A percentile compares a stretch with the other conserved stretches of the same genome.
Evolutionary conservation across 1,140 invertebrate genomes (phyloP).

Genomic region (Yoshiicerus persimilis): DNA sequence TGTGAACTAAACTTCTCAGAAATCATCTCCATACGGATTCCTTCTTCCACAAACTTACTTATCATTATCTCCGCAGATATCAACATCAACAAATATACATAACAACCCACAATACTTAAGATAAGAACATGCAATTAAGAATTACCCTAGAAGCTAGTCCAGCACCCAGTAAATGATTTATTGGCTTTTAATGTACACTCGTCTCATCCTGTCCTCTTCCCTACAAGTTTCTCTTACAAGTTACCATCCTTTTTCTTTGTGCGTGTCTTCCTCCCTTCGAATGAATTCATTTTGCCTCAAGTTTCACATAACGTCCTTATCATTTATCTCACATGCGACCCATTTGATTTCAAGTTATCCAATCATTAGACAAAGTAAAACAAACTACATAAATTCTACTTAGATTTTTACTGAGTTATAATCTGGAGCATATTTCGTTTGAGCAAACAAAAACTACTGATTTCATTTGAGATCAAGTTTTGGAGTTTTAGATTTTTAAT

Average conservation of each 20-base stretch:
- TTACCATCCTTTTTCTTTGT: neutral
- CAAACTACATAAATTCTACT: too few species aligned
- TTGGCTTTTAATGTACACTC: neutral
- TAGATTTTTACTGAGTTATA: too few species aligned
- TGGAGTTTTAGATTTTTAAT: too few species aligned
- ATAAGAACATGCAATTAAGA: slow-evolving; percentile 21
- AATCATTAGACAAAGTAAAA: too few species aligned
- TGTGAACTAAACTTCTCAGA: neutral
- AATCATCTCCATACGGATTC: neutral
- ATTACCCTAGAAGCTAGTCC: neutral
- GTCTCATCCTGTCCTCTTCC: neutral
- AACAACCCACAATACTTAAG: neutral
- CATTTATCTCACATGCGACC: too few species aligned
- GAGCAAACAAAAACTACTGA: too few species aligned
- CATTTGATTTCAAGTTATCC: too few species aligned
- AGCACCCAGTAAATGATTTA: slow-evolving; percentile 7
- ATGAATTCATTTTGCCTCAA: too few species aligned
- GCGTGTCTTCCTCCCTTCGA: too few species aligned
- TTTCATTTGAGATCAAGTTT: too few species aligned
- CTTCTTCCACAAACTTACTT: neutral
- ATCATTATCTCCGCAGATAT: neutral
- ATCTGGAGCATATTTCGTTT: too few species aligned
- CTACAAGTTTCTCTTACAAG: neutral
- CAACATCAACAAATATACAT: neutral
- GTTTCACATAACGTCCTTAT: too few species aligned